Percentiles rank a stretch among this genome's conserved stretches.
phyloP scores from a whole-genome alignment of 2,113 vertebrate species.

The Dromaius novaehollandiae region DNA sequence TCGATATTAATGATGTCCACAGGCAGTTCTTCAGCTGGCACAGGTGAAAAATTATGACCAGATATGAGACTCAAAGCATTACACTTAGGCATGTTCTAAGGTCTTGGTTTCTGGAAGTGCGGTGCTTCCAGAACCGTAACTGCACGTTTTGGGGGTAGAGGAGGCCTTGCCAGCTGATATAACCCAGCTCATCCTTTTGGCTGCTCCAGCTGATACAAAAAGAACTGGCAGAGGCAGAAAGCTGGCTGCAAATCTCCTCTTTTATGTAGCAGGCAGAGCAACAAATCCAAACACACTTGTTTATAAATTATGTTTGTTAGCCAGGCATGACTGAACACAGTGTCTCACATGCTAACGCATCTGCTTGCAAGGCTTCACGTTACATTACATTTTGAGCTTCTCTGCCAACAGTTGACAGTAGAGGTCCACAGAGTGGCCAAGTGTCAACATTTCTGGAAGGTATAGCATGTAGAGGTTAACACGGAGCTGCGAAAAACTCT shows the following conservation, averaged over 20 bases:
- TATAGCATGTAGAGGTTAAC: conserved; percentile 13
- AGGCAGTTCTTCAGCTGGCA: not conserved
- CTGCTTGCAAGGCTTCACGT: conserved; percentile 40
- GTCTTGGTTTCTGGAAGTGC: not conserved
- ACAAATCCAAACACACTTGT: conserved; percentile 24
- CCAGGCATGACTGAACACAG: conserved; percentile 38
- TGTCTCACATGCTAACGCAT: conserved; percentile 38
- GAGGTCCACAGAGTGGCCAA: conserved; percentile 37
- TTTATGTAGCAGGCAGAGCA: conserved; percentile 29
- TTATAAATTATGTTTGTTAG: conserved; percentile 33
- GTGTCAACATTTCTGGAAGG: conserved; percentile 48
- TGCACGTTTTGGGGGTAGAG: not conserved
- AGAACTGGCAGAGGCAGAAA: conserved; percentile 33
- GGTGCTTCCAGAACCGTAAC: not conserved
- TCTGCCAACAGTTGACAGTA: conserved; percentile 46
- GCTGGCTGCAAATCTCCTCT: conserved; percentile 23
- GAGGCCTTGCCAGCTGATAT: not conserved
- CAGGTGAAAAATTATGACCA: not conserved
- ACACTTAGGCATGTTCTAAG: not conserved
- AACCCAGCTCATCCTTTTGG: conserved; percentile 28
- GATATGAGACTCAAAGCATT: not conserved
- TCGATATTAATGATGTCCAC: not conserved
- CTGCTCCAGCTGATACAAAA: not conserved
- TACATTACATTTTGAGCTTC: conserved; percentile 8
- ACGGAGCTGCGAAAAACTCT: not conserved